Evolutionary conservation across 2,888 invertebrate genomes (phyloP).

Genomic region (Stenoptilia bipunctidactyla): DNA sequence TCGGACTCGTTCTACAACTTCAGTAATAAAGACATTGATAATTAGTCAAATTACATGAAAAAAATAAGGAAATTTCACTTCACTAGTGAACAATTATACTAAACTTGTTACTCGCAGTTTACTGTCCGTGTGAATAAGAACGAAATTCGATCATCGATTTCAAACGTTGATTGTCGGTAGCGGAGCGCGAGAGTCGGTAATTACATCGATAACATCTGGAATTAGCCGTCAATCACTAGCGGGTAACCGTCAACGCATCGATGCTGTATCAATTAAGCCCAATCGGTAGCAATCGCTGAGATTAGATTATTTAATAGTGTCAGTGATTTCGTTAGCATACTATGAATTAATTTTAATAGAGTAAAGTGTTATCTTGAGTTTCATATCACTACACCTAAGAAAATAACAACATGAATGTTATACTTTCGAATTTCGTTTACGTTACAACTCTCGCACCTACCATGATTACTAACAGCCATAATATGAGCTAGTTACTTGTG

Average conservation of each 20-base stretch:
- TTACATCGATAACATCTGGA: conserved; percentile 62
- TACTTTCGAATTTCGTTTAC: too few species aligned
- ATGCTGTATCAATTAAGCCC: conserved; percentile 60
- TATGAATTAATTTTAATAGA: neutral
- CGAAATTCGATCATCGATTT: neutral
- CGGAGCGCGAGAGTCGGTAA: conserved; percentile 26
- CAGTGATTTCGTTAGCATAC: conserved; percentile 46
- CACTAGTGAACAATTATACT: too few species aligned
- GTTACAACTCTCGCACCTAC: too few species aligned
- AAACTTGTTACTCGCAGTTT: too few species aligned
- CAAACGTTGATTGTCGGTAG: conserved; percentile 4
- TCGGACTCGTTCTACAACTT: too few species aligned
- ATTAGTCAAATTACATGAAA: too few species aligned
- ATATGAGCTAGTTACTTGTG: too few species aligned
- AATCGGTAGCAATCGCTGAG: conserved; percentile 57
- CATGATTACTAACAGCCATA: too few species aligned
- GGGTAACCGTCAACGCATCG: conserved; percentile 45
- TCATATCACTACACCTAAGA: too few species aligned
- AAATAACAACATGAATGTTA: too few species aligned
- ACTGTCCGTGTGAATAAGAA: neutral
- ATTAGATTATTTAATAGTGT: conserved; percentile 56
- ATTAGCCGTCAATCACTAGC: conserved; percentile 61
- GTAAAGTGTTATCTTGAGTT: neutral
- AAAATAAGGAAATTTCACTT: too few species aligned
- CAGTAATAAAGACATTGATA: too few species aligned